phyloP scores from a whole-genome alignment of 1,140 invertebrate species.

The Tribolium madens region DNA sequence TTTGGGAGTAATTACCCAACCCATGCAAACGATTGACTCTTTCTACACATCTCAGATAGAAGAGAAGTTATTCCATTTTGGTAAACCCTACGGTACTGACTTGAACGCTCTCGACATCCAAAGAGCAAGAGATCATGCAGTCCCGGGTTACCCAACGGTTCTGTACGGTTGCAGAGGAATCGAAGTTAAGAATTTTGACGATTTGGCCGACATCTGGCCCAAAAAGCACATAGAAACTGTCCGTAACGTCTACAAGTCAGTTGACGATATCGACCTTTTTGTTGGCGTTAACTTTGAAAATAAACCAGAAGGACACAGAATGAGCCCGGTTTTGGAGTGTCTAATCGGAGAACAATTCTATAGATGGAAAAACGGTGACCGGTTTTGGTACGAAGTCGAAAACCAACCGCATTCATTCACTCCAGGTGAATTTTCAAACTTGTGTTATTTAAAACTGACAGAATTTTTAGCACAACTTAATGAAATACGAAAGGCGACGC shows the following conservation, averaged over 20 bases:
- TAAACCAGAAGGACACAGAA: slow-evolving; percentile 66
- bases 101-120: slow-evolving; percentile 85
- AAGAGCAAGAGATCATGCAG: slow-evolving; percentile 86
- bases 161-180: slow-evolving; percentile 81
- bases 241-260: slow-evolving; percentile 60
- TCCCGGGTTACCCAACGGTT: slow-evolving; percentile 82
- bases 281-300: slow-evolving; percentile 69
- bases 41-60: slow-evolving; percentile 70
- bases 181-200: slow-evolving; percentile 76
- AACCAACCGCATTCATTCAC: slow-evolving; percentile 69
- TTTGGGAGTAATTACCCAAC: slow-evolving; percentile 75
- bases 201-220: slow-evolving; percentile 76
- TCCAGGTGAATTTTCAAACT: slow-evolving; percentile 62
- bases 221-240: slow-evolving; percentile 67
- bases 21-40: slow-evolving; percentile 74
- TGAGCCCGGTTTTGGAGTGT: slow-evolving; percentile 74
- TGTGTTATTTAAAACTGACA: slow-evolving; percentile 61
- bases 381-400: slow-evolving; percentile 71
- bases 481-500: slow-evolving; percentile 65
- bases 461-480: slow-evolving; percentile 67
- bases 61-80: slow-evolving; percentile 76
- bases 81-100: slow-evolving; percentile 79
- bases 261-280: slow-evolving; percentile 73
- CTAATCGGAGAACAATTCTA: slow-evolving; percentile 71
- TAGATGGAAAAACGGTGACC: slow-evolving; percentile 67